These are phyloP conservation scores for Brachionus calyciflorus DNA, from an alignment of 1,140 invertebrate genomes.

Conservation along the genomic window DNA sequence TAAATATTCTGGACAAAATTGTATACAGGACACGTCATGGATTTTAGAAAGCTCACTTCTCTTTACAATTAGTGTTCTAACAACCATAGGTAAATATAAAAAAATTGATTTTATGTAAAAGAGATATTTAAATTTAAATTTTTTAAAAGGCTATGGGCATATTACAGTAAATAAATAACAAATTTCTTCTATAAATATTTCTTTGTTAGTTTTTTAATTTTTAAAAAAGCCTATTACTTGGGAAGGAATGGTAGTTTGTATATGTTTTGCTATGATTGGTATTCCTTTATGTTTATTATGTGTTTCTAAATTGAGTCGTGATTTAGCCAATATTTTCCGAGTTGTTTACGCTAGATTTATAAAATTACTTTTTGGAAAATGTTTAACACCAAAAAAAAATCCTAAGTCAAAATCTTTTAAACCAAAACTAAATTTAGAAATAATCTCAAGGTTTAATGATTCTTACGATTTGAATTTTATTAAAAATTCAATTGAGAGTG, in stretches of 20 bases:
- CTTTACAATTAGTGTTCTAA: conserved; percentile 25
- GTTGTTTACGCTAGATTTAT: background rate
- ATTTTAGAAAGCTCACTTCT: conserved; percentile 31
- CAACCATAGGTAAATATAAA: conserved; percentile 39
- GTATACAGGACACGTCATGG: conserved; percentile 11
- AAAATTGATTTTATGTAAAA: too few relatives aligned
- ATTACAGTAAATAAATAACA: conserved; percentile 3
- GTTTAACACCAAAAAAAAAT: background rate
- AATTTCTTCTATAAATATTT: background rate
- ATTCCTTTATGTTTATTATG: conserved; percentile 42
- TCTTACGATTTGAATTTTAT: background rate
- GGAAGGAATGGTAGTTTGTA: conserved; percentile 40
- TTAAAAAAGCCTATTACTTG: conserved; percentile 43
- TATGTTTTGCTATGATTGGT: conserved; percentile 45
- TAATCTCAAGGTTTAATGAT: background rate
- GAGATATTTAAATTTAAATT: too few relatives aligned
- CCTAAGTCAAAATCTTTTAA: background rate
- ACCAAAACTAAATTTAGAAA: background rate
- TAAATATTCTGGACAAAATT: conserved; percentile 45
- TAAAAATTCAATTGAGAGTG: conserved; percentile 20
- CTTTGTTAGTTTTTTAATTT: background rate
- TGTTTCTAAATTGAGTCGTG: conserved; percentile 29
- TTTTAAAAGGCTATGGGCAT: conserved; percentile 28
- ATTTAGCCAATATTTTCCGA: conserved; percentile 31
- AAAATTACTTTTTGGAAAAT: background rate